These are phyloP conservation scores for Gavialis gangeticus DNA, from an alignment of 2,113 vertebrate genomes.

Conservation along the genomic window DNA sequence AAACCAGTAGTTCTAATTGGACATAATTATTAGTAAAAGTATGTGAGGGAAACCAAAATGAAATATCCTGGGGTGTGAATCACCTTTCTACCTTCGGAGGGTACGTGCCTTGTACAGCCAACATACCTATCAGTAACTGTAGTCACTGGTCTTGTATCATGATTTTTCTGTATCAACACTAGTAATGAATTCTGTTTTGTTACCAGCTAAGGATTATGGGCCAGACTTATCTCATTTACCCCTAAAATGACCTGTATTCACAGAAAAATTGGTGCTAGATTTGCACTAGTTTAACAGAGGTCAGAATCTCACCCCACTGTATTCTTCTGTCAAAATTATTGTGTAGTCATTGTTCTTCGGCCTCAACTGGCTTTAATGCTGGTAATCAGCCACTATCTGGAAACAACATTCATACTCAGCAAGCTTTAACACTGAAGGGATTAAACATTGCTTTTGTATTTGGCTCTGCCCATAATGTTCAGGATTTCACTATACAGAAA, in stretches of 20 bases:
- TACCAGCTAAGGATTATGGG: neutral
- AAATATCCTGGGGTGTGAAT: constrained; percentile 36
- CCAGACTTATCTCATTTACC: neutral
- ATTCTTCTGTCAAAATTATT: constrained; percentile 16
- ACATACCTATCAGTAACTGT: no score
- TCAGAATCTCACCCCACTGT: constrained; percentile 15
- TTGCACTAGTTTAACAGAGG: neutral
- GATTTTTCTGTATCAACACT: neutral
- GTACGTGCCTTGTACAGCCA: neutral
- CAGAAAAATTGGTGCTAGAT: neutral
- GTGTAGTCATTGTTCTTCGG: constrained; percentile 25
- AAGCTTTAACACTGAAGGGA: constrained; percentile 1
- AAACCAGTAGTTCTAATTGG: constrained; percentile 24
- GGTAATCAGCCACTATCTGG: neutral
- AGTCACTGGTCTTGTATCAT: neutral
- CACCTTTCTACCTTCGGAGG: constrained; percentile 7
- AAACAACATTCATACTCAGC: neutral
- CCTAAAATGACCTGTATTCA: neutral
- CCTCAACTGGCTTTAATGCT: neutral
- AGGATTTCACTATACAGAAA: neutral
- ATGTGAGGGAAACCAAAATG: constrained; percentile 35
- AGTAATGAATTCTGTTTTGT: neutral
- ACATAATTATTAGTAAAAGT: neutral
- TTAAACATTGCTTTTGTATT: neutral
- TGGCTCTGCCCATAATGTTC: neutral